Conservation (phyloP, 2,888 invertebrate species). For the Aleiodes leptofemur region DNA sequence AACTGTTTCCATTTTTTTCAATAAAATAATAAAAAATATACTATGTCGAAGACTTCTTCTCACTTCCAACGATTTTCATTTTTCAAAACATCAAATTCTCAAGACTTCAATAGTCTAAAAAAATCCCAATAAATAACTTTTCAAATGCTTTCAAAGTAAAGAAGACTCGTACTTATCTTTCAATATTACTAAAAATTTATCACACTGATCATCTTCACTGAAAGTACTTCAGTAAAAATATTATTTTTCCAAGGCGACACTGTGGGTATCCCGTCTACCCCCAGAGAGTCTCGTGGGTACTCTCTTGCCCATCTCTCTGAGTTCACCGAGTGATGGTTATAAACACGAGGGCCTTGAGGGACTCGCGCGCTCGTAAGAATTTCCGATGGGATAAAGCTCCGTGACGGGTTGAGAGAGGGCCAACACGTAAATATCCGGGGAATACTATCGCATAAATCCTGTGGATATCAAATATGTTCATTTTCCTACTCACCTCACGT, state of each 20-base stretch:
- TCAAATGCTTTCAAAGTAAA: not conserved
- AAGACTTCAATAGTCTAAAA: no score
- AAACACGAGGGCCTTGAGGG: slow-evolving; percentile 48
- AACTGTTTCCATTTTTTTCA: no score
- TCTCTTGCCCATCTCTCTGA: slow-evolving; percentile 24
- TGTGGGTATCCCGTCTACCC: slow-evolving; percentile 15
- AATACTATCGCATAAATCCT: slow-evolving; percentile 40
- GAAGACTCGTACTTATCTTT: slow-evolving; percentile 12
- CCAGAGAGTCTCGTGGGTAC: slow-evolving; percentile 39
- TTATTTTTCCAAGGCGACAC: slow-evolving; percentile 42
- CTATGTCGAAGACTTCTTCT: no score
- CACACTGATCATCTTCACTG: not conserved
- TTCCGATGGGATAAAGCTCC: slow-evolving; percentile 43
- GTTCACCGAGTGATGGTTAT: slow-evolving; percentile 40
- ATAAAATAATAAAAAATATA: no score
- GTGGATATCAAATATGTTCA: slow-evolving; percentile 36
- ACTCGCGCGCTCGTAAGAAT: slow-evolving; percentile 43
- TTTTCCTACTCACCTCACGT: slow-evolving; percentile 8
- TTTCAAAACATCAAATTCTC: no score
- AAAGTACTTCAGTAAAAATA: slow-evolving; percentile 31
- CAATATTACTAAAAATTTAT: slow-evolving; percentile 33
- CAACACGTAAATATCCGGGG: slow-evolving; percentile 43
- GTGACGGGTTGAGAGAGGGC: slow-evolving; percentile 34
- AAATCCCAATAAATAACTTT: not conserved
- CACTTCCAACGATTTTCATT: no score